A percentile compares a stretch with the other conserved stretches of the same genome.
Conservation (phyloP, 2,113 vertebrate species). For the Setophaga kirtlandii region DNA sequence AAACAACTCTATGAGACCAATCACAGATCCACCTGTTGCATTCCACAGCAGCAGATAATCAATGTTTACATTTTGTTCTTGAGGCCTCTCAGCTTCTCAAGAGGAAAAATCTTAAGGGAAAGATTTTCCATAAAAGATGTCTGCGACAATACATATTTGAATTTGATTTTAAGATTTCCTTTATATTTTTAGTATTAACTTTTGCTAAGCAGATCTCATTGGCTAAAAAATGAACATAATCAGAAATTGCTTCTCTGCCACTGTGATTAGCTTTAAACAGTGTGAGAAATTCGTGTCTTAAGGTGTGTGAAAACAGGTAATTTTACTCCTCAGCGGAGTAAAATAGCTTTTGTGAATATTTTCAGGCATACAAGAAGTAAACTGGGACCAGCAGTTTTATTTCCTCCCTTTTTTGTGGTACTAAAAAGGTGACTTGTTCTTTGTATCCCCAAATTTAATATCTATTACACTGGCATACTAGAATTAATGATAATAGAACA, state of each 20-base stretch:
- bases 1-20: too few relatives aligned
- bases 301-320: not conserved
- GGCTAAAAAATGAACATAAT: not conserved
- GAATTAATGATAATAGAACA: not conserved
- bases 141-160: too few relatives aligned
- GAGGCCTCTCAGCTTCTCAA: too few relatives aligned
- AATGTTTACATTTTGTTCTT: too few relatives aligned
- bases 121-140: too few relatives aligned
- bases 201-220: not conserved
- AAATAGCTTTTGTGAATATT: not conserved
- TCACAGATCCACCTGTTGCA: too few relatives aligned
- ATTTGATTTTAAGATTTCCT: not conserved
- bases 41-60: too few relatives aligned
- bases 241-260: not conserved
- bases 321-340: not conserved
- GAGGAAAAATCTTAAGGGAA: too few relatives aligned
- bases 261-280: not conserved
- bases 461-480: not conserved
- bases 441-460: not conserved
- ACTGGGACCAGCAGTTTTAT: not conserved
- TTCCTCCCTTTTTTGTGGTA: rapidly evolving
- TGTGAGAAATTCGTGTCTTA: not conserved
- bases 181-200: not conserved
- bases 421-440: not conserved
- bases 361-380: not conserved